phyloP scores from a whole-genome alignment of 2,797 vertebrate species.

The Gambusia yucatana region DNA sequence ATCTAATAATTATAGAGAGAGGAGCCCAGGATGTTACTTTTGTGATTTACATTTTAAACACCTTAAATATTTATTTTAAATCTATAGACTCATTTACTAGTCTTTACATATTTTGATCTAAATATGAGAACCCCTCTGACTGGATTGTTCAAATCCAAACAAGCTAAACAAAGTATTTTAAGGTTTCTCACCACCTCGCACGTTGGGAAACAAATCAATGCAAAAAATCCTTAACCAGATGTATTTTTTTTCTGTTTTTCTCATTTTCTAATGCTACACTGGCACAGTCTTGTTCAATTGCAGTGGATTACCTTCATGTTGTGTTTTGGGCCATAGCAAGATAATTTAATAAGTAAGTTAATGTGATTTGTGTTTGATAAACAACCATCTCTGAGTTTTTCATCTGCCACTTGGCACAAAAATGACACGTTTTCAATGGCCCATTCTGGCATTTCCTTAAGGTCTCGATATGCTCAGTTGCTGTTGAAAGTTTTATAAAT shows the following conservation, averaged over 20 bases:
- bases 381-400: neutral
- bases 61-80: neutral
- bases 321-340: neutral
- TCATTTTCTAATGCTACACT: slow-evolving; percentile 8
- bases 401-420: neutral
- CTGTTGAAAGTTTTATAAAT: neutral
- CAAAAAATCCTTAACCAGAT: neutral
- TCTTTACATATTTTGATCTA: neutral
- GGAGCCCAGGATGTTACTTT: neutral
- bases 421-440: neutral
- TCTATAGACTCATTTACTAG: neutral
- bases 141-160: neutral
- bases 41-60: neutral
- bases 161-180: neutral
- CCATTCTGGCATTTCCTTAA: neutral
- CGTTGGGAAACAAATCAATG: neutral
- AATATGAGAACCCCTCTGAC: neutral
- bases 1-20: neutral
- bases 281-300: neutral
- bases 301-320: neutral
- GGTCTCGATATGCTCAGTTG: neutral
- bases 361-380: neutral
- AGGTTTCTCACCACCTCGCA: neutral
- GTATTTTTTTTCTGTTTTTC: neutral
- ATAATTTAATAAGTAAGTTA: neutral